These are phyloP conservation scores for Orgyia antiqua DNA, from an alignment of 2,888 invertebrate species.

Conservation along the genomic window DNA sequence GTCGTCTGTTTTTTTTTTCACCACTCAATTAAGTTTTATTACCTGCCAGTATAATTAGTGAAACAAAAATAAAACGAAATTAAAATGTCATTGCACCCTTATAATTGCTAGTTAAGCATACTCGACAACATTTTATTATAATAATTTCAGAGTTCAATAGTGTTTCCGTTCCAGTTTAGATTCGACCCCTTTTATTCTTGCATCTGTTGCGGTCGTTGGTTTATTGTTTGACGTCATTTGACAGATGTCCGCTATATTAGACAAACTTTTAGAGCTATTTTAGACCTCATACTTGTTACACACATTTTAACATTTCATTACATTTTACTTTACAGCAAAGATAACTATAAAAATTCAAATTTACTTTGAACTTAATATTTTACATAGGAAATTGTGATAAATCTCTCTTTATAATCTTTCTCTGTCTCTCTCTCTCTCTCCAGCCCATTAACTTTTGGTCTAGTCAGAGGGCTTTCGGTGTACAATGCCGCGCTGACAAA, in stretches of 20 bases:
- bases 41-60: neutral
- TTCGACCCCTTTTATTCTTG: conserved; percentile 19
- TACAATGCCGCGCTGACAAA: no score
- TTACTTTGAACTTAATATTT: no score
- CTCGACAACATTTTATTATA: conserved; percentile 15
- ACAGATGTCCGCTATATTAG: conserved; percentile 35
- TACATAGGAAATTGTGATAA: no score
- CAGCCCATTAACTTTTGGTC: no score
- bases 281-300: no score
- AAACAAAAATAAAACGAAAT: neutral
- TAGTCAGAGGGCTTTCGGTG: no score
- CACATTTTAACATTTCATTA: conserved; percentile 16
- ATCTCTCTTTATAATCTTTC: no score
- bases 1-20: no score
- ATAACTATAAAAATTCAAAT: neutral
- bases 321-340: neutral
- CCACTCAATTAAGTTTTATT: no score
- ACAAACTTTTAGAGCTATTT: no score
- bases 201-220: conserved; percentile 21
- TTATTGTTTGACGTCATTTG: conserved; percentile 15
- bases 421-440: no score
- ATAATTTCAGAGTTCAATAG: conserved; percentile 22
- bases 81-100: conserved; percentile 1
- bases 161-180: conserved; percentile 25
- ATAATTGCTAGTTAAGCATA: conserved; percentile 12